Evolutionary conservation across 1,140 invertebrate species (phyloP), one percentile per base, ranked within the genome.

Genomic region (Babylonia areolata): DNA sequence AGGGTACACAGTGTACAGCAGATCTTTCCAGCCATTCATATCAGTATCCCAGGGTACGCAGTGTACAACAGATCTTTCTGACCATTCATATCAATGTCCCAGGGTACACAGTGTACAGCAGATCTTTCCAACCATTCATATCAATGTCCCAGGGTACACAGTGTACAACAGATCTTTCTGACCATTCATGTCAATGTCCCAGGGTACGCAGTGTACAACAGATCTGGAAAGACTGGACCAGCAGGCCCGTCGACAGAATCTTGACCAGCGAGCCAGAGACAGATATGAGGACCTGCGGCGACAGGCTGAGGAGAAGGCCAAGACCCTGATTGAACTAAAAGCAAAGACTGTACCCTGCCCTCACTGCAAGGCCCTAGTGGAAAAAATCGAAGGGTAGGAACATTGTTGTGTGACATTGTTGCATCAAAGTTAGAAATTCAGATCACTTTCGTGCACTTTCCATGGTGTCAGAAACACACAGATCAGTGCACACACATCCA

Each of bases 351-450:
- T 80, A 39, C 54, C 51, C 31, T 92, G 91, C 84, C 87, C 88
- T 20, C 46, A 39, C 6, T 92, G 91, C 80, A 85, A 85, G 42
- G 23, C 79, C 5, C 77, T 54, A 20, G 87, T 92, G 37, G 86
- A 89, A 58, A 92, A 92, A 81, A 87, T 87, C 77, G 86, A 81
- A 54, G 90, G 89, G 90, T 91, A 87, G 35, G 88, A 40, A 15
- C 15, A n/a, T n/a, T n/a, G n/a, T n/a, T n/a, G n/a, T n/a, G n/a
- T n/a, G n/a, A n/a, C n/a, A n/a, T n/a, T n/a, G n/a, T n/a, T n/a
- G n/a, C n/a, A n/a, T n/a, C n/a, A n/a, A n/a, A n/a, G n/a, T 51
- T 51, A 12, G 0, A 17, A 3, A 51, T 51, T 9, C 9, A 51
- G 17, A 51, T 51, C 9, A 17, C 17, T 51, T 46, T 51, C 17